phyloP scores from a whole-genome alignment of 1,140 invertebrate species.

The Drosophila nannoptera region DNA sequence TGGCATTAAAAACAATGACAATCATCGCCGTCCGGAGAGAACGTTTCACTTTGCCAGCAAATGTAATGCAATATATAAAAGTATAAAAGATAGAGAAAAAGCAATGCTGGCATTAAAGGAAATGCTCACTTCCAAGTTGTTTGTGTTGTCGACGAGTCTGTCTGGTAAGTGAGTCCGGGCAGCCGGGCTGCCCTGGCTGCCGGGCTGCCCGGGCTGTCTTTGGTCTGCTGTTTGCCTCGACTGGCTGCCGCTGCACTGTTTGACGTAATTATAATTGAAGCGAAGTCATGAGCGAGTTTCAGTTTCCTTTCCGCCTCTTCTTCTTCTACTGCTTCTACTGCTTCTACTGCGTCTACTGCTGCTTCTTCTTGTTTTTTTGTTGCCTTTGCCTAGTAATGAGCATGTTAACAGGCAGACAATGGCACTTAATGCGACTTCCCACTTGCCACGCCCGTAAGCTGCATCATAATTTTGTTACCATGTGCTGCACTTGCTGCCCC shows the following conservation, averaged over 20 bases:
- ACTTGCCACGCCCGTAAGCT: constrained; percentile 38
- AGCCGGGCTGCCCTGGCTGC: constrained; percentile 15
- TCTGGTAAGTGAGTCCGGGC: constrained; percentile 32
- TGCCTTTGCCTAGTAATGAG: constrained; percentile 67
- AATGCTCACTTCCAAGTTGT: constrained; percentile 72
- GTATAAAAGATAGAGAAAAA: constrained; percentile 32
- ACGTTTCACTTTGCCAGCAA: constrained; percentile 61
- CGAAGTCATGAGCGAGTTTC: constrained; percentile 75
- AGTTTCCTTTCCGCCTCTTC: constrained; percentile 21
- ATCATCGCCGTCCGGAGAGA: constrained; percentile 34
- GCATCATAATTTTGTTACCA: constrained; percentile 74
- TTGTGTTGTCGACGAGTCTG: constrained; percentile 57
- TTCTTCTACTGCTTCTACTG: background rate
- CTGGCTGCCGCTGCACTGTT: constrained; percentile 75
- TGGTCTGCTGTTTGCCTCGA: constrained; percentile 71
- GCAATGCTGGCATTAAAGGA: constrained; percentile 74
- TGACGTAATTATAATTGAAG: constrained; percentile 78
- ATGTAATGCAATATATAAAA: constrained; percentile 74
- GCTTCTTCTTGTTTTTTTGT: constrained; percentile 17
- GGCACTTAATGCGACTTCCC: constrained; percentile 59
- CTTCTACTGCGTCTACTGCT: background rate
- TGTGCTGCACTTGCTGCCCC: constrained; percentile 44
- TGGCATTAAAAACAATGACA: constrained; percentile 52
- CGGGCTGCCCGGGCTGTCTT: constrained; percentile 13
- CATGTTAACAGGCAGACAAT: constrained; percentile 78